Base-by-base conservation (phyloP, 2,888 invertebrate species). In the Drosophila multiciliata region DNA sequence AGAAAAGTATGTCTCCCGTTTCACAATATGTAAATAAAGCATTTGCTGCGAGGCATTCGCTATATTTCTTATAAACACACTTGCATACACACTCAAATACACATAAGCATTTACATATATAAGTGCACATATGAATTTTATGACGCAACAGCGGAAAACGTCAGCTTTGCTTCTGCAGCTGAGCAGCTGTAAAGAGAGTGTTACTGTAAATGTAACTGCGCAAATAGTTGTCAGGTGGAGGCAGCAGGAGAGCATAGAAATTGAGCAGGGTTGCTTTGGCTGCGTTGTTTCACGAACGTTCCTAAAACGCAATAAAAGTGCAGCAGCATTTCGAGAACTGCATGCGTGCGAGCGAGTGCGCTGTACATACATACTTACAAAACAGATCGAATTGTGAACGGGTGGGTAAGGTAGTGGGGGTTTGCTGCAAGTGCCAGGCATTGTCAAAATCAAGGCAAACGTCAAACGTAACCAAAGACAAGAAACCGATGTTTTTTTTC, bases 281-380 rank as follows among this genome's bases (percentile, higher is more conserved):
- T 23, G 45, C 45, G 45, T 45, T 45, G 26, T 45, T 15, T 62
- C 45, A 66, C 45, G 64, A 64, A 66, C 73, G 60, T 55, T 15
- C 62, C 82, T 87, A 87, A 84, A 87, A 85, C 90, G 84, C 83
- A 85, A 87, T 89, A 84, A 84, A 84, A 84, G 63, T 89, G 88
- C 84, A 89, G 73, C 78, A 73, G 69, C 70, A 71, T 76, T 63
- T 49, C 59, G 54, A 76, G 66, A 78, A 68, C 77, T 87, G 78
- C 81, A 76, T 68, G 73, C 52, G 84, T 82, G 76, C 42, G 73
- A 85, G 73, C 38, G 81, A 79, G 79, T 54, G 62, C 67, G 85
- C 67, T 72, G 58, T 77, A 36, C 33, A 52, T 65, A 76, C 71
- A 70, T 61, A 69, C 73, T 80, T 74, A 69, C 66, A 82, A 49